Evolutionary conservation across 2,113 vertebrate species (phyloP).

Genomic region (Scytalopus superciliaris): DNA sequence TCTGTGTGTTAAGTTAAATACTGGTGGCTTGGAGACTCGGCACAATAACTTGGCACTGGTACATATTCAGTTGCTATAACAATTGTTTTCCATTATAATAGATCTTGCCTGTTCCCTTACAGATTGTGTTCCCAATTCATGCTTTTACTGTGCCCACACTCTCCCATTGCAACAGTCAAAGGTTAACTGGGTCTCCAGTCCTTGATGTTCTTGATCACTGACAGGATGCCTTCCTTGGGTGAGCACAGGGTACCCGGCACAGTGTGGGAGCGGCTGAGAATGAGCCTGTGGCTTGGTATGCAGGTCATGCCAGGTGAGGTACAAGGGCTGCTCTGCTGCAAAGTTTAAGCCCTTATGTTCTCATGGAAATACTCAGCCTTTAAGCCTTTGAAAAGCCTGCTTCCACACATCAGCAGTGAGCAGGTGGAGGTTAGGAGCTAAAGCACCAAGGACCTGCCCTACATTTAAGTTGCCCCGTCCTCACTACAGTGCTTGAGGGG

Average conservation of each 20-base stretch:
- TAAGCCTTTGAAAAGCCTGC: background rate
- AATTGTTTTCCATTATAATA: background rate
- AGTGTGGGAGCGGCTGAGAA: background rate
- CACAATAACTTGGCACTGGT: background rate
- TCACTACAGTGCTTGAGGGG: background rate
- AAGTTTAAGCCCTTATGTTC: background rate
- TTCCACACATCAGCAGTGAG: background rate
- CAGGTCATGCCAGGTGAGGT: background rate
- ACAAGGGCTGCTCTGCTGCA: background rate
- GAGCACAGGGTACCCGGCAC: rapidly evolving
- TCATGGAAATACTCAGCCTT: background rate
- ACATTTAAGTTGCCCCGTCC: background rate
- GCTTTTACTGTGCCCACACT: background rate
- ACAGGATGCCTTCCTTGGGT: background rate
- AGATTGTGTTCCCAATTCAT: background rate
- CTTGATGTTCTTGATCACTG: background rate
- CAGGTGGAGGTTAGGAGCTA: background rate
- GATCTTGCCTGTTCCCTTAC: background rate
- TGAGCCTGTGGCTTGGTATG: rapidly evolving
- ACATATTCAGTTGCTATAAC: background rate
- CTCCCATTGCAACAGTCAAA: background rate
- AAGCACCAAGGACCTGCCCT: background rate
- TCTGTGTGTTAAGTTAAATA: background rate
- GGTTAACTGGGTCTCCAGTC: background rate
- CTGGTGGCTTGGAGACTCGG: background rate